Evolutionary conservation across 2,797 vertebrate genomes (phyloP).

Genomic region (Esox lucius): DNA sequence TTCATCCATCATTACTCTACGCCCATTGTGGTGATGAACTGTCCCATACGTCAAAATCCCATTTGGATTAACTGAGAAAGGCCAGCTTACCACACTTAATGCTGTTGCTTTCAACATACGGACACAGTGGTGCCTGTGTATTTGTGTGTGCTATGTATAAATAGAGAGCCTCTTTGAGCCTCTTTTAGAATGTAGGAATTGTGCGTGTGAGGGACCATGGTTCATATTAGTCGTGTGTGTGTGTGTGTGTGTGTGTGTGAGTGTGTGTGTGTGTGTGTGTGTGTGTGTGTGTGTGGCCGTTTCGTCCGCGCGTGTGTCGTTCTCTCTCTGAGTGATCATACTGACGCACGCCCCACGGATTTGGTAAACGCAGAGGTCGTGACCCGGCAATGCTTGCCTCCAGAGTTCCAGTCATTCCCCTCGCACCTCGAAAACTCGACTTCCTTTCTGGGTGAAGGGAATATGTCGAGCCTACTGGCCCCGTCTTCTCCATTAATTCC

Average conservation of each 20-base stretch:
- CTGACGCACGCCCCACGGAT: slow-evolving; percentile 16
- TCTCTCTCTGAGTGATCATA: not conserved
- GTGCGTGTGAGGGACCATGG: not conserved
- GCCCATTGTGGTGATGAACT: not conserved
- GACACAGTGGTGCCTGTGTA: not conserved
- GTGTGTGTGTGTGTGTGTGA: slow-evolving; percentile 3
- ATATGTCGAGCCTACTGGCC: not conserved
- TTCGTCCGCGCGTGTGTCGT: not conserved
- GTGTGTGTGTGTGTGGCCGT: not conserved
- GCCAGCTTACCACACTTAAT: not conserved
- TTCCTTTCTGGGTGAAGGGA: slow-evolving; percentile 22
- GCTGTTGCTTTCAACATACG: not conserved
- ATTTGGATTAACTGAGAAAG: not conserved
- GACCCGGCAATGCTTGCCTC: slow-evolving; percentile 23
- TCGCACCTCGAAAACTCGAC: slow-evolving; percentile 21
- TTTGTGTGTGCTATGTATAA: not conserved
- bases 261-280: not conserved
- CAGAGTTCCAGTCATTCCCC: slow-evolving; percentile 26
- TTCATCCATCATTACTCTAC: not conserved
- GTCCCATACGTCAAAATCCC: not conserved
- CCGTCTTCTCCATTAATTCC: too few species aligned
- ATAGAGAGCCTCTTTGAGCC: not conserved
- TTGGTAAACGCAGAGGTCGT: slow-evolving; percentile 31
- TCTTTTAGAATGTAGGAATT: not conserved
- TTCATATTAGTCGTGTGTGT: not conserved